A percentile compares a stretch with the other conserved stretches of the same genome.
phyloP scores from a whole-genome alignment of 1,140 invertebrate genomes.

The Andrena cerasifolii region DNA sequence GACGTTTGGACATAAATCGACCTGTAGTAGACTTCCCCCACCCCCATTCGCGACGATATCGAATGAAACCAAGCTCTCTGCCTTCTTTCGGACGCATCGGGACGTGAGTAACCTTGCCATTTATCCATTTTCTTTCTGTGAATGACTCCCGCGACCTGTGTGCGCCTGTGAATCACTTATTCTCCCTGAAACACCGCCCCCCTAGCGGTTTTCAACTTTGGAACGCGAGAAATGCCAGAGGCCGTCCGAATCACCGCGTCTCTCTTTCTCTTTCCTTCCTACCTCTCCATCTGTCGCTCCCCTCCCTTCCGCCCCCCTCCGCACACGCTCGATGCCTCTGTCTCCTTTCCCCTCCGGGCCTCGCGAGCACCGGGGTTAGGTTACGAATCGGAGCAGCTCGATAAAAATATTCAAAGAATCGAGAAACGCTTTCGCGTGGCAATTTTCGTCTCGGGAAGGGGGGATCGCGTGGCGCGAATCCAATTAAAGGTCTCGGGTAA shows the following conservation, averaged over 20 bases:
- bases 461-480: background rate
- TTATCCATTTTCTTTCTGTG: background rate
- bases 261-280: background rate
- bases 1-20: constrained; percentile 19
- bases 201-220: constrained; percentile 11
- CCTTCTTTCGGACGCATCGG: background rate
- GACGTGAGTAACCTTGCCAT: constrained; percentile 46
- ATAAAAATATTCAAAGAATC: constrained; percentile 62
- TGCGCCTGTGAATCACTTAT: background rate
- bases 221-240: constrained; percentile 46
- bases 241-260: constrained; percentile 28
- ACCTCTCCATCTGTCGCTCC: background rate
- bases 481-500: background rate
- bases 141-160: background rate
- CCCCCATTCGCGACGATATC: background rate
- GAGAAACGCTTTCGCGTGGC: constrained; percentile 4
- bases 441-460: background rate
- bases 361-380: constrained; percentile 33
- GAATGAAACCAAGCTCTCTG: background rate
- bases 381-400: constrained; percentile 27
- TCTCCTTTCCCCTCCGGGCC: constrained; percentile 11
- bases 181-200: background rate
- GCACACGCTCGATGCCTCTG: background rate
- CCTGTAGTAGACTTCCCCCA: background rate
- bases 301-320: background rate